Conservation (phyloP, 2,113 vertebrate genomes). For the Lycaon pictus region DNA sequence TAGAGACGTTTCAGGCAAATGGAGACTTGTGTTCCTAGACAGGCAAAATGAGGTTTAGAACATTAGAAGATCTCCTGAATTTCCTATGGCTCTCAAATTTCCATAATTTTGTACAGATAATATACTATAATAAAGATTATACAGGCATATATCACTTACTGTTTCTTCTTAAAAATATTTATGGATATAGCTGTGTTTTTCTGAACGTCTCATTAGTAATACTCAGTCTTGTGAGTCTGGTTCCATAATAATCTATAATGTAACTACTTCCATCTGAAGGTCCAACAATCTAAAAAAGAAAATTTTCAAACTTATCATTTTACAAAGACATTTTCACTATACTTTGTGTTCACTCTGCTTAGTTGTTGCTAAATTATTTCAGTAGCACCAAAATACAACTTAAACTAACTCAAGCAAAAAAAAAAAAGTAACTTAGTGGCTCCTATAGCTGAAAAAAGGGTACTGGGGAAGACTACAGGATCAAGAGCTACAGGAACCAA, state of each 20-base stretch:
- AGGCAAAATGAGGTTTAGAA: background rate
- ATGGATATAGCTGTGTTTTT: slow-evolving; percentile 95
- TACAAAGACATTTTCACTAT: slow-evolving; percentile 8
- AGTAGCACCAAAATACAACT: slow-evolving; percentile 24
- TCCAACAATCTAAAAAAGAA: slow-evolving; percentile 93
- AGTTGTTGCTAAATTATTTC: slow-evolving; percentile 48
- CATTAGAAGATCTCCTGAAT: background rate
- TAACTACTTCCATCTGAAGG: slow-evolving; percentile 97
- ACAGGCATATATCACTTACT: slow-evolving; percentile 70
- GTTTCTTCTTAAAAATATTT: slow-evolving; percentile 55
- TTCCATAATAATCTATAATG: slow-evolving; percentile 99
- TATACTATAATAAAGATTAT: slow-evolving; percentile 17
- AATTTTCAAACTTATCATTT: slow-evolving; percentile 76
- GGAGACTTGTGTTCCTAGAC: background rate
- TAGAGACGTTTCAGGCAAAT: background rate
- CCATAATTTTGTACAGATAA: background rate
- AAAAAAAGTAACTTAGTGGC: background rate
- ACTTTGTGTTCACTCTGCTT: background rate
- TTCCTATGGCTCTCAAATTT: background rate
- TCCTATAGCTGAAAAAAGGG: background rate
- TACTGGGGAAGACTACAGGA: background rate
- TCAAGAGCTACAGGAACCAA: background rate
- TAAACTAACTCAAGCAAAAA: slow-evolving; percentile 12
- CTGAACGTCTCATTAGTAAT: slow-evolving; percentile 98
- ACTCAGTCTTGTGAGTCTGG: slow-evolving; percentile 93